phyloP scores from a whole-genome alignment of 2,113 vertebrate species.

The Marmota monax region DNA sequence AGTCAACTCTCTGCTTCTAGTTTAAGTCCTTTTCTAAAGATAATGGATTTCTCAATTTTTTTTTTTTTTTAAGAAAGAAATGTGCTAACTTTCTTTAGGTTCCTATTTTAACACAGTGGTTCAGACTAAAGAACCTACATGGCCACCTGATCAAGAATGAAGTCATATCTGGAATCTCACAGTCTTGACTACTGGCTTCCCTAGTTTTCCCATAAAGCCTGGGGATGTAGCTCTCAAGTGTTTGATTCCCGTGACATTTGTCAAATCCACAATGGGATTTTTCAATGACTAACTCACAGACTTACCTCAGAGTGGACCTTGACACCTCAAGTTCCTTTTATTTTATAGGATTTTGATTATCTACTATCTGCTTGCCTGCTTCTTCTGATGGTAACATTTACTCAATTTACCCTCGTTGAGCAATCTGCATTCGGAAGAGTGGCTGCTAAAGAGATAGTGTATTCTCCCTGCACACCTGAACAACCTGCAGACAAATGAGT shows the following conservation, averaged over 20 bases:
- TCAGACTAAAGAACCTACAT: background rate
- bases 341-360: background rate
- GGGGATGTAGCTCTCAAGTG: background rate
- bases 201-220: background rate
- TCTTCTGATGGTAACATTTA: background rate
- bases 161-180: background rate
- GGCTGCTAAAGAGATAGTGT: background rate
- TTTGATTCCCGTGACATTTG: background rate
- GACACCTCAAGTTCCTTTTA: background rate
- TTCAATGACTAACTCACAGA: background rate
- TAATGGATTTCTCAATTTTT: background rate
- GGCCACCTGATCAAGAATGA: background rate
- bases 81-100: background rate
- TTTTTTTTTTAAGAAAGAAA: background rate
- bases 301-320: background rate
- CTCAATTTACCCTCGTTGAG: background rate
- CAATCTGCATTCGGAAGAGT: background rate
- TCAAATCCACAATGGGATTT: background rate
- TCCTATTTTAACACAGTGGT: background rate
- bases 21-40: background rate
- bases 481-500: background rate
- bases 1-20: background rate
- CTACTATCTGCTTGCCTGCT: background rate
- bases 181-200: background rate
- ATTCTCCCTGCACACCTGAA: background rate